Evolutionary conservation across 2,888 invertebrate species (phyloP).

Genomic region (Drosophila mimica): DNA sequence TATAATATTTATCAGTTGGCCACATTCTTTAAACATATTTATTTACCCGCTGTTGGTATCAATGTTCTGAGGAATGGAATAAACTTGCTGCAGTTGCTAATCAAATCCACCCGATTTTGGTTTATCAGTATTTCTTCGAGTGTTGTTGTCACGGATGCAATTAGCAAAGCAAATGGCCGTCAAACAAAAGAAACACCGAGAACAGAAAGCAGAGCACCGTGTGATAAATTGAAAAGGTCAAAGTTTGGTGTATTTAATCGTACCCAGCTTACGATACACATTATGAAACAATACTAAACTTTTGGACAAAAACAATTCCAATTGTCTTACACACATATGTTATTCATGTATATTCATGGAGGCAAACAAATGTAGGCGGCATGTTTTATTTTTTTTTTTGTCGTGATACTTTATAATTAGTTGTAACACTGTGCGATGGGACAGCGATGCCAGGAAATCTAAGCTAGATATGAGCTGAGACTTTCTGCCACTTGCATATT

Average conservation of each 20-base stretch:
- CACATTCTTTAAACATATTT: background rate
- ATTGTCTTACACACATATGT: background rate
- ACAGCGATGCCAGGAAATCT: background rate
- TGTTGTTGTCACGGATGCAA: background rate
- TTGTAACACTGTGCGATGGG: background rate
- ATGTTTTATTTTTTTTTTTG: background rate
- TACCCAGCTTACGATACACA: background rate
- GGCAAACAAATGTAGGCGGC: background rate
- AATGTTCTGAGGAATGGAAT: background rate
- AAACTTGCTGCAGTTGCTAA: background rate
- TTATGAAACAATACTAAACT: background rate
- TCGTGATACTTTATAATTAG: background rate
- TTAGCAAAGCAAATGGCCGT: background rate
- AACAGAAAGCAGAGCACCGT: constrained; percentile 1
- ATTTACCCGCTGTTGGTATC: background rate
- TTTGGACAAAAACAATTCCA: background rate
- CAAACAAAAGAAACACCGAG: background rate
- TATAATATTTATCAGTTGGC: background rate
- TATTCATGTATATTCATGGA: background rate
- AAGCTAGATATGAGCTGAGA: background rate
- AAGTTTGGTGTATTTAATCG: background rate
- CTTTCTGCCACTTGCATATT: background rate
- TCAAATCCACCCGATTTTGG: background rate
- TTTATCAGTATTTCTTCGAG: background rate
- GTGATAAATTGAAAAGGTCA: background rate